Percentiles rank a stretch among this genome's conserved stretches.
These are phyloP conservation scores for Hydropotes inermis DNA, from an alignment of 2,113 vertebrate genomes.

Conservation along the genomic window DNA sequence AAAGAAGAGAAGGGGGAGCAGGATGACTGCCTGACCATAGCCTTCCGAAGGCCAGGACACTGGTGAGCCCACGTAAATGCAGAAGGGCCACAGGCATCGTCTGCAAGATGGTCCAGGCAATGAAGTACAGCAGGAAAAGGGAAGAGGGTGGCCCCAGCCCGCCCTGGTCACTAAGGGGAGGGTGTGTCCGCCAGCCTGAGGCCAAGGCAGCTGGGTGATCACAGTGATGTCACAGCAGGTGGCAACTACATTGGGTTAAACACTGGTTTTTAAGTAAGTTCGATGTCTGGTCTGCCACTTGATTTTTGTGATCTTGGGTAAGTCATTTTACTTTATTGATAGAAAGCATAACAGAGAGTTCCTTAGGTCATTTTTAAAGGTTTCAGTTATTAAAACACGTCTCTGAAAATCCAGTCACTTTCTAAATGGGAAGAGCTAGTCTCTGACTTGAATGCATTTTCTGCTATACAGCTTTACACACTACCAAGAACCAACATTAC, in stretches of 20 bases:
- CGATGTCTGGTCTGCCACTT: fast-evolving
- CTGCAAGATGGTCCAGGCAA: not conserved
- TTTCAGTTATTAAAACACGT: not conserved
- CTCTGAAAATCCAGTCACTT: not conserved
- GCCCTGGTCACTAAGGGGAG: not conserved
- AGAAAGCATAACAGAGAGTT: not conserved
- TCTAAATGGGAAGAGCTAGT: not conserved
- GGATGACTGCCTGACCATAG: fast-evolving
- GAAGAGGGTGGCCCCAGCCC: too few species aligned
- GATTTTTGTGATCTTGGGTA: not conserved
- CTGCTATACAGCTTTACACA: fast-evolving
- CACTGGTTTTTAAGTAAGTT: not conserved
- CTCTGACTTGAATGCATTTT: not conserved
- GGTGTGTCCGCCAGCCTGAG: not conserved
- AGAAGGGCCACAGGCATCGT: fast-evolving
- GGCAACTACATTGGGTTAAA: not conserved
- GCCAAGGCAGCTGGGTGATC: not conserved
- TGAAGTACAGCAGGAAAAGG: not conserved
- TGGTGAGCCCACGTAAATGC: not conserved
- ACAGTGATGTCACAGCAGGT: not conserved
- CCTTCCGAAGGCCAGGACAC: not conserved
- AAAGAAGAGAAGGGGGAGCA: not conserved
- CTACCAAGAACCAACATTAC: not conserved
- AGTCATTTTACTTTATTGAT: not conserved
- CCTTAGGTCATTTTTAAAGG: not conserved